phyloP scores from a whole-genome alignment of 2,888 invertebrate genomes.

The Mesochorus sp. region DNA sequence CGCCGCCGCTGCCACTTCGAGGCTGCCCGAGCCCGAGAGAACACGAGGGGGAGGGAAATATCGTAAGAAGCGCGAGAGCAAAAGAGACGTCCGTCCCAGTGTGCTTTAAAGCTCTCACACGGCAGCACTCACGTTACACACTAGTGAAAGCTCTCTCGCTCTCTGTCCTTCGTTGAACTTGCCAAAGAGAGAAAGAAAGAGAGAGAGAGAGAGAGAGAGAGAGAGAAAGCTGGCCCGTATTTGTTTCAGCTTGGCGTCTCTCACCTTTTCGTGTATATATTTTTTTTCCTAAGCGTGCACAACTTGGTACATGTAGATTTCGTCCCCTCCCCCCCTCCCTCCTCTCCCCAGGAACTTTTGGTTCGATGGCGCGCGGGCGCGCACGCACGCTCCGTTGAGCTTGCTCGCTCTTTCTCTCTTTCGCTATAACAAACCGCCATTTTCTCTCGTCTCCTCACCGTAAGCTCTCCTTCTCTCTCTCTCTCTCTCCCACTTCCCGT shows the following conservation, averaged over 20 bases:
- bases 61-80: slow-evolving; percentile 77
- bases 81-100: slow-evolving; percentile 74
- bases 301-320: not conserved
- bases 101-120: slow-evolving; percentile 45
- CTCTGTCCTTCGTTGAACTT: not conserved
- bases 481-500: slow-evolving; percentile 14
- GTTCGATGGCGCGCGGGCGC: slow-evolving; percentile 37
- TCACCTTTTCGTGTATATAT: not conserved
- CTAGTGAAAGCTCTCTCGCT: too few relatives aligned
- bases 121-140: slow-evolving; percentile 57
- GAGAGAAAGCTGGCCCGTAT: not conserved
- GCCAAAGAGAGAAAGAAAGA: not conserved
- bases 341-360: slow-evolving; percentile 5
- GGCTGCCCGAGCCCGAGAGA: not conserved
- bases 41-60: slow-evolving; percentile 52
- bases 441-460: slow-evolving; percentile 10
- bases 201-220: too few relatives aligned
- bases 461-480: slow-evolving; percentile 16
- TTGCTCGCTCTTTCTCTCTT: not conserved
- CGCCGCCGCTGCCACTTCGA: not conserved
- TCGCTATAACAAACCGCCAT: not conserved
- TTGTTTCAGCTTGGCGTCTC: too few relatives aligned
- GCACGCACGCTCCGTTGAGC: slow-evolving; percentile 52
- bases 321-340: not conserved
- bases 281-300: not conserved